Conservation (phyloP, 2,797 vertebrate genomes). For the Ispidina lecontei region DNA sequence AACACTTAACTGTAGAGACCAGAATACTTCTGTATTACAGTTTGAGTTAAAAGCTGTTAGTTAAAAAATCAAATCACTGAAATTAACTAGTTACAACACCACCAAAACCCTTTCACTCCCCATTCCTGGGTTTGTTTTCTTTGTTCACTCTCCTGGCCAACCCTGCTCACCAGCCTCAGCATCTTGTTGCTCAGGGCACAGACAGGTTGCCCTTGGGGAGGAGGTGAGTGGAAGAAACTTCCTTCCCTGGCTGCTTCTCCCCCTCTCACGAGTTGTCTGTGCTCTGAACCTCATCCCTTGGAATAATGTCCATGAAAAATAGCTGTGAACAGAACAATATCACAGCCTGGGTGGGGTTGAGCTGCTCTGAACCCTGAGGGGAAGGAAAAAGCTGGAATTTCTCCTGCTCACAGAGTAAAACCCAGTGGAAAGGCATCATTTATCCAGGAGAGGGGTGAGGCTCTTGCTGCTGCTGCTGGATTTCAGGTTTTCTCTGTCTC, state of each 20-base stretch:
- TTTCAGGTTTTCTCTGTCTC: neutral
- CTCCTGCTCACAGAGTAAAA: neutral
- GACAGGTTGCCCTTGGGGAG: neutral
- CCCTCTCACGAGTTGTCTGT: neutral
- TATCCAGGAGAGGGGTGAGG: neutral
- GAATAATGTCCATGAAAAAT: neutral
- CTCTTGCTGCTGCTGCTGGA: neutral
- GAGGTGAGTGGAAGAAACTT: neutral
- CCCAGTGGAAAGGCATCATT: too few species aligned
- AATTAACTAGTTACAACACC: neutral
- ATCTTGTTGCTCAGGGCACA: neutral
- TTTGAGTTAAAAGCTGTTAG: neutral
- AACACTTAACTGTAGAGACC: neutral
- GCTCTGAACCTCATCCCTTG: neutral
- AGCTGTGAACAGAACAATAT: neutral
- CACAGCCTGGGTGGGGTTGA: neutral
- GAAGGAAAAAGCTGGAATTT: neutral
- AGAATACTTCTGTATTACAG: rapidly evolving
- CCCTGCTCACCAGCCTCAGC: neutral
- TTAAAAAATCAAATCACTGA: neutral
- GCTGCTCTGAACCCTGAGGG: neutral
- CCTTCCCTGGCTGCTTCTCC: neutral
- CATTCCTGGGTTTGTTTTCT: too few species aligned
- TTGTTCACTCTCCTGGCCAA: neutral
- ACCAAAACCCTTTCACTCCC: rapidly evolving